Base-by-base conservation (phyloP, 1,140 invertebrate species). In the Aphidius gifuensis region DNA sequence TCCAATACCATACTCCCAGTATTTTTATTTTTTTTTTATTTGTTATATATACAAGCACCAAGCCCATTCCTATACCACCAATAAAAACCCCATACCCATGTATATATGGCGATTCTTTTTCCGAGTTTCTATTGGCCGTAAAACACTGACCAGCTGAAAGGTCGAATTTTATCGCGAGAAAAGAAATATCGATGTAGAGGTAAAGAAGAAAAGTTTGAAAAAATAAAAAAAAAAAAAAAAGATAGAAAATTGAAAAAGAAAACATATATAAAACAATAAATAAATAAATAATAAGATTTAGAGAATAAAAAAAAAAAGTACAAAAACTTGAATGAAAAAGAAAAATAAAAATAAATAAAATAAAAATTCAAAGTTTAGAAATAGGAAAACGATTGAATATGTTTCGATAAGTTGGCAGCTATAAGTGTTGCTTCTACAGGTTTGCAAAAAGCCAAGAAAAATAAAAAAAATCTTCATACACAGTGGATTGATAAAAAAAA, bases 61-160 rank as follows among this genome's bases (percentile, higher is more conserved):
- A 71, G 71, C 70, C 78, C 74, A 79, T 79, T 80, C 74, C 75
- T 71, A 32, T 32, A 79, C 68, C 70, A 74, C 76, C 78, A 80
- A 79, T 78, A 80, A 79, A 32, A 79, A 78, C 76, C 74, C 76
- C 72, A 74, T 77, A 78, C 74, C 74, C 77, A 77, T 70, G 76
- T 76, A 76, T 75, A 74, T 74, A 74, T 67, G 70, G 70, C 73
- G 72, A 76, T 77, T 78, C 77, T 78, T 77, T 75, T 76, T 57
- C 40, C 68, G 69, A 66, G 64, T 71, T 74, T 66, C 76, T 74
- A 80, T 78, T 79, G 77, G 75, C 71, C 72, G 75, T 79, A 76
- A 80, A 79, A 79, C 74, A 79, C 73, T 77, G 75, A 70, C 71
- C 73, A 70, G 70, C 72, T 76, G 74, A 78, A 79, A 78, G 74